Evolutionary conservation across 1,140 invertebrate genomes (phyloP), one percentile per base, ranked within the genome.

Genomic region (Leguminivora glycinivorella): DNA sequence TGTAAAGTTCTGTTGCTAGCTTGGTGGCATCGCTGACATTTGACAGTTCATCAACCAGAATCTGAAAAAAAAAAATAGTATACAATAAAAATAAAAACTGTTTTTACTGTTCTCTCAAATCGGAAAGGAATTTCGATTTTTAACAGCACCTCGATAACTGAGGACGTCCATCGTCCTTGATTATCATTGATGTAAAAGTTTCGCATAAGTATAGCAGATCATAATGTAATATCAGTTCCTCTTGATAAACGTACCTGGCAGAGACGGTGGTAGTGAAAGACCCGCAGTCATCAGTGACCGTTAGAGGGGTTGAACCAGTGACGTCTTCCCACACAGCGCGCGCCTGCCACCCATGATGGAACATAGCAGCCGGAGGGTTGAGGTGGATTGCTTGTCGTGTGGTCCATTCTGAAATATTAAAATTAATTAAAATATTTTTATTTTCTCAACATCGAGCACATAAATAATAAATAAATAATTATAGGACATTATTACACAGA

Each of bases 31-130:
- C 98, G 71, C 95, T 94, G 34, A 98, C 95, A 85, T 98, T 98
- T 98, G 95, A 88, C 98, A 99, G 85, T 99, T 98, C 96, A 99
- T 98, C 47, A 99, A 92, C 98, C 98, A 99, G 92, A 99, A 99
- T 83, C 97, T 92, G 80, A 14, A 83, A 85, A 14, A 63, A 93
- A 34, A 10, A 9, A 10, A 38, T 9, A 9, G 6, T 1, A 1
- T 72, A 66, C 60, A 66, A 14, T 29, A 26, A 63, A 63, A 17
- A 63, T 63, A n/a, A n/a, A n/a, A n/a, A n/a, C n/a, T n/a, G n/a
- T n/a, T n/a, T n/a, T n/a, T n/a, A n/a, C n/a, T n/a, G n/a, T n/a
- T n/a, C n/a, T n/a, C n/a, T n/a, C n/a, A n/a, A n/a, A n/a, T n/a
- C n/a, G n/a, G n/a, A n/a, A n/a, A n/a, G n/a, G n/a, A n/a, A n/a